Base-by-base conservation (phyloP, 2,113 vertebrate genomes). In the Pteropus alecto region DNA sequence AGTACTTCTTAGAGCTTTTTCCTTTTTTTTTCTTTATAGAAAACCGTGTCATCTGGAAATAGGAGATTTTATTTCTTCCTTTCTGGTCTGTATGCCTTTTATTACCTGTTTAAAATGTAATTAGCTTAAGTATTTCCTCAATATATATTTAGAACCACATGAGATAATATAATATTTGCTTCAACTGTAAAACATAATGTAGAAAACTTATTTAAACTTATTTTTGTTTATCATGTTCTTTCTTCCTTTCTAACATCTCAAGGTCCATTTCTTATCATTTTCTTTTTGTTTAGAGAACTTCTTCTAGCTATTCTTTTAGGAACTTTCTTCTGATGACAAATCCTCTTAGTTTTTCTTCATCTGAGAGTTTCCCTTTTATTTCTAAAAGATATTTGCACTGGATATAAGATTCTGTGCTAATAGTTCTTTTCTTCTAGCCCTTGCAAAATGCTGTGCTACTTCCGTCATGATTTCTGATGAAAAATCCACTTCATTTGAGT, bases 41-140 rank as follows among this genome's bases (percentile, higher is more conserved):
- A 65, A 97, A 77, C 89, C 46, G 33, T 30, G 35, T 82, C 65
- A 63, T 58, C 7, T 95, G 46, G 46, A 70, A 83, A 85, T 28
- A 58, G 12, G n/a, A 19, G 10, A 87, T 60, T 83, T 76, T 70
- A 67, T 54, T 92, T 82, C 68, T 95, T 86, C n/a, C 8, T 95
- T 92, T 96, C 30, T 82, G 35, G 61, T n/a, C 16, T 67, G 3
- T 43, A 56, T 56, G 33, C 15, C 51, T 24, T 77, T 95, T 78
- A 74, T 74, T 91, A 90, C 41, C n/a, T 88, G 16, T 78, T 93
- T 79, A 95, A 91, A 95, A 87, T 43, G 3, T 48, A 76, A 93
- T 67, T 85, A 91, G 61, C 87, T 90, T 60, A 81, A 90, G 3
- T 61, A 93, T 60, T 85, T 94, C 46, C 56, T 95, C 16, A 94